phyloP scores from a whole-genome alignment of 1,140 invertebrate species.

The Solenopsis fugax region DNA sequence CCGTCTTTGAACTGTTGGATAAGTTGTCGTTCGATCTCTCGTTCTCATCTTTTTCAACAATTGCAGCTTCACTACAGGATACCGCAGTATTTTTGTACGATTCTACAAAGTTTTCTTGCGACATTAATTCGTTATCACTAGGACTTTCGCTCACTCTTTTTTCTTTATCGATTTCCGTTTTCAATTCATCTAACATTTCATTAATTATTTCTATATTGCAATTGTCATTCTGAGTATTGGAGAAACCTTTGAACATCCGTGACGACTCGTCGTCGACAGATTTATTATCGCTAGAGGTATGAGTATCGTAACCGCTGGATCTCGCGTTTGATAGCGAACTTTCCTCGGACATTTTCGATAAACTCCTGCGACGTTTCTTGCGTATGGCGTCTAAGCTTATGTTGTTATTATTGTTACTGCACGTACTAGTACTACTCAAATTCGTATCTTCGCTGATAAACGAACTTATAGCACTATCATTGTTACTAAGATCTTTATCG shows the following conservation, averaged over 20 bases:
- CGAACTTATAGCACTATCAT: conserved; percentile 58
- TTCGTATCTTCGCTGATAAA: conserved; percentile 71
- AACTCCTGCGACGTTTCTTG: conserved; percentile 60
- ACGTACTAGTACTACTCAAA: conserved; percentile 67
- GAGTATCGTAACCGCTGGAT: conserved; percentile 73
- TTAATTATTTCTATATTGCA: conserved; percentile 66
- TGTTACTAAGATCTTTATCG: conserved; percentile 49
- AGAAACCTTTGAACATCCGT: conserved; percentile 73
- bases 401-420: conserved; percentile 65
- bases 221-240: conserved; percentile 43
- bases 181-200: conserved; percentile 65
- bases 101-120: background rate
- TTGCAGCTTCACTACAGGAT: background rate
- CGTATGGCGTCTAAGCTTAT: conserved; percentile 33
- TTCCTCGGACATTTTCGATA: conserved; percentile 68
- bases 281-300: conserved; percentile 44
- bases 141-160: background rate
- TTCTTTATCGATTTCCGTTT: conserved; percentile 40
- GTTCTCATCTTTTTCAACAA: conserved; percentile 14
- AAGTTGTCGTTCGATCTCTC: conserved; percentile 56
- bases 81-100: conserved; percentile 3
- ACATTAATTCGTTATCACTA: background rate
- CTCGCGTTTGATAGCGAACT: conserved; percentile 55
- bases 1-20: conserved; percentile 76
- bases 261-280: conserved; percentile 22